phyloP scores from a whole-genome alignment of 92 coral and sea anemone genomes.

The Palythoa grandiflora region DNA sequence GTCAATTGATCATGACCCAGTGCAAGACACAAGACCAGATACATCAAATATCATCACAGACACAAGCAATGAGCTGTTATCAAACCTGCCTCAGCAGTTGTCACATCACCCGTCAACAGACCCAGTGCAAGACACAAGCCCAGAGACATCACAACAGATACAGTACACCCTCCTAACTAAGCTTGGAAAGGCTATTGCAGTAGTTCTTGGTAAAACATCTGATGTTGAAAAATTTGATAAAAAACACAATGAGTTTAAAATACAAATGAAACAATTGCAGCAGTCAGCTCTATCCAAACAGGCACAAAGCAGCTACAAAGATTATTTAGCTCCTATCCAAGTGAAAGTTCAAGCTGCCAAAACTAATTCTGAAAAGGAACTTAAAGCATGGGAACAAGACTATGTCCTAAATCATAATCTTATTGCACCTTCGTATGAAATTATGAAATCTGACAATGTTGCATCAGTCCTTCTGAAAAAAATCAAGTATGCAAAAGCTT shows the following conservation, averaged over 20 bases:
- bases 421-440: conserved; percentile 53
- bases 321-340: conserved; percentile 56
- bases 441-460: conserved; percentile 57
- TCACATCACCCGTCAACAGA: background rate
- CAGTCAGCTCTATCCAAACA: background rate
- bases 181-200: conserved; percentile 30
- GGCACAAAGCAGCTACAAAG: background rate
- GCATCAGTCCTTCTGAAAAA: conserved; percentile 62
- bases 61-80: background rate
- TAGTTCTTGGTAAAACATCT: conserved; percentile 7
- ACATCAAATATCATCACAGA: background rate
- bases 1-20: background rate
- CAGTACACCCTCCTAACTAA: conserved; percentile 12
- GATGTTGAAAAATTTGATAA: conserved; percentile 19
- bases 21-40: background rate
- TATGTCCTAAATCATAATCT: conserved; percentile 62
- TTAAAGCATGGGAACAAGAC: conserved; percentile 69
- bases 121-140: conserved; percentile 1
- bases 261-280: background rate
- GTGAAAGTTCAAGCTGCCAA: conserved; percentile 44
- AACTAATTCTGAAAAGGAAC: conserved; percentile 17
- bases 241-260: conserved; percentile 2
- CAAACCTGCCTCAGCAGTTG: background rate
- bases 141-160: background rate
- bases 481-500: conserved; percentile 61